phyloP scores from a whole-genome alignment of 37 sponge, comb jelly and placozoan genomes.

The Beroe ovata region DNA sequence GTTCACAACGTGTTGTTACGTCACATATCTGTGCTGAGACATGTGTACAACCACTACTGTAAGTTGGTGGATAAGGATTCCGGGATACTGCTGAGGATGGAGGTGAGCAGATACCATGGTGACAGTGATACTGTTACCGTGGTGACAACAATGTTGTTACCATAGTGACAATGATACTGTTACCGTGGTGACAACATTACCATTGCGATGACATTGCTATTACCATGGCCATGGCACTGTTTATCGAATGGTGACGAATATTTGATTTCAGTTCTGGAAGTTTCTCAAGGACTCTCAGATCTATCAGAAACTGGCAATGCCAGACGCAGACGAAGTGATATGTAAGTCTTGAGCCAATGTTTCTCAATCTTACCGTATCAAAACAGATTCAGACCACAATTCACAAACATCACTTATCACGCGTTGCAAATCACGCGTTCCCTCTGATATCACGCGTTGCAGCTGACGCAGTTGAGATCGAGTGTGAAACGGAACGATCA shows the following conservation, averaged over 20 bases:
- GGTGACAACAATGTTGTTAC: too few species aligned
- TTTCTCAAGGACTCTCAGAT: constrained; percentile 12
- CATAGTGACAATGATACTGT: too few species aligned
- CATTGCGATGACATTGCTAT: too few species aligned
- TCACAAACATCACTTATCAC: too few species aligned
- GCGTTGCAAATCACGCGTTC: too few species aligned
- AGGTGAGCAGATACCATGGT: too few species aligned
- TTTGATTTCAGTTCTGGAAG: constrained; percentile 53
- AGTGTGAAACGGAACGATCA: background rate
- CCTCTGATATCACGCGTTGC: background rate
- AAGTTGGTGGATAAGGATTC: background rate
- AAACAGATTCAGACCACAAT: too few species aligned
- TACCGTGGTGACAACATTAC: too few species aligned
- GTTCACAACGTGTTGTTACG: constrained; percentile 31
- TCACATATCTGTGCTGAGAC: background rate
- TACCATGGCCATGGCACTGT: too few species aligned
- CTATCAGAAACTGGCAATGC: constrained; percentile 29
- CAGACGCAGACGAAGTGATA: background rate
- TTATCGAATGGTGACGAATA: too few species aligned
- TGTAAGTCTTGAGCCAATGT: constrained; percentile 50
- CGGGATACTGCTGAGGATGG: constrained; percentile 18
- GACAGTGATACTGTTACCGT: too few species aligned
- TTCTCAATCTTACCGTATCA: too few species aligned
- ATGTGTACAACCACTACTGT: constrained; percentile 39
- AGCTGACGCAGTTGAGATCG: constrained; percentile 12